Evolutionary conservation across 2,797 vertebrate genomes (phyloP), one percentile per base, ranked within the genome.

Genomic region (Hipposideros larvatus): DNA sequence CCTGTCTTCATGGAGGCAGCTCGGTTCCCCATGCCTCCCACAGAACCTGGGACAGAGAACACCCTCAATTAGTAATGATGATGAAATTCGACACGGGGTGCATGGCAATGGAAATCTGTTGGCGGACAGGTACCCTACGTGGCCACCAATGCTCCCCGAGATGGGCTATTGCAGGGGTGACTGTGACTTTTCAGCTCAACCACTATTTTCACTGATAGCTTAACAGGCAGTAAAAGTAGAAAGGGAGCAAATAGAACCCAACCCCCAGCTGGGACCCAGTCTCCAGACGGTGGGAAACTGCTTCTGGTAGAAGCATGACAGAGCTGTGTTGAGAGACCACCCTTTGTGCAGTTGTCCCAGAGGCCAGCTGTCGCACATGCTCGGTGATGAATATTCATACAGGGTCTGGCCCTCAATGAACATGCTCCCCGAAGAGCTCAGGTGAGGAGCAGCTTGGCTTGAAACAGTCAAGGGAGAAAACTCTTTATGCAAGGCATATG

Each of bases 51-150:
- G 7, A 5, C 1, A 4, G 4, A 48, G 28, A 43, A 19, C 0
- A 1, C 11, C 71, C 43, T 80, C 48, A 4, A 0, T 46, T 18
- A 13, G 1, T 13, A 16, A 19, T 0, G 0, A 2, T 7, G 37
- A 31, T 8, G 26, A 1, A 16, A 21, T 14, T 11, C 24, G 77
- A 15, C 11, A 21, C 3, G 5, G 16, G 14, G 19, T 2, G 3
- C 7, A 3, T 4, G 21, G 14, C 19, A 15, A n/a, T 0, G 19
- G 21, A 7, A 5, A n/a, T 1, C 5, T 0, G 0, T n/a, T 2
- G 24, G 7, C 7, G 0, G 1, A 7, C 13, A 34, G 9, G 37
- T 2, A 8, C 4, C 11, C 87, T 21, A n/a, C 18, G 28, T 6
- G 22, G 9, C 51, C 37, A 13, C 28, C 10, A 7, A 11, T 2